Base-by-base conservation (phyloP, 2,113 vertebrate species). In the Myrmecobius fasciatus region DNA sequence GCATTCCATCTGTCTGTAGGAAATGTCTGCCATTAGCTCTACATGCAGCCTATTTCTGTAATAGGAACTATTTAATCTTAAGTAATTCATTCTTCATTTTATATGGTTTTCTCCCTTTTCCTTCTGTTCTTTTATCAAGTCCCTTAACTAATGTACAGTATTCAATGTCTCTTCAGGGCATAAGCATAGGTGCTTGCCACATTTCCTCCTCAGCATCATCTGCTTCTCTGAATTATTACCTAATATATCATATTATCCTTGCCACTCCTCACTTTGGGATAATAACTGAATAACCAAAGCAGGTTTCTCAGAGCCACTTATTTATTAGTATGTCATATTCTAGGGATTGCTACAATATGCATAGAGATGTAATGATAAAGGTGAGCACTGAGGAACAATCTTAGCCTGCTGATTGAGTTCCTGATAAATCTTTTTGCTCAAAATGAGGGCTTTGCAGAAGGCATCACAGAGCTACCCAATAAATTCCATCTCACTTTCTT, bases 1-100 rank as follows among this genome's bases (percentile, higher is more conserved):
- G 91, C 95, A 95, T 94, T 98, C 98, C 98, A 98, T 99, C 98
- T 98, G 98, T 98, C 98, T 98, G 92, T 92, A 97, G 96, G 97
- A 98, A 98, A 97, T 97, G 97, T 97, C 97, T 98, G 96, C 96
- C 96, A 97, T 98, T 98, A 98, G 92, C 97, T 96, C 96, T 92
- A 94, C 48, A 89, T 98, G 97, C 94, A 98, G 97, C 97, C 97
- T 98, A 97, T 97, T 98, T 97, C 97, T 96, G 96, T 97, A 98
- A 98, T 97, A 98, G 96, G 97, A 98, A 92, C 95, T 97, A 98
- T 93, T 98, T 97, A 97, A 98, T 98, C 97, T 97, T 95, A 96
- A 98, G 94, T 98, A 98, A 98, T 98, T 97, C 97, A 93, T 97
- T 97, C 96, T 96, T 98, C 67, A 98, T 98, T 97, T 97, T 96